Percentiles rank a stretch among this genome's conserved stretches.
Conservation (phyloP, 2,797 vertebrate genomes). For the Epinephelus malabaricus region DNA sequence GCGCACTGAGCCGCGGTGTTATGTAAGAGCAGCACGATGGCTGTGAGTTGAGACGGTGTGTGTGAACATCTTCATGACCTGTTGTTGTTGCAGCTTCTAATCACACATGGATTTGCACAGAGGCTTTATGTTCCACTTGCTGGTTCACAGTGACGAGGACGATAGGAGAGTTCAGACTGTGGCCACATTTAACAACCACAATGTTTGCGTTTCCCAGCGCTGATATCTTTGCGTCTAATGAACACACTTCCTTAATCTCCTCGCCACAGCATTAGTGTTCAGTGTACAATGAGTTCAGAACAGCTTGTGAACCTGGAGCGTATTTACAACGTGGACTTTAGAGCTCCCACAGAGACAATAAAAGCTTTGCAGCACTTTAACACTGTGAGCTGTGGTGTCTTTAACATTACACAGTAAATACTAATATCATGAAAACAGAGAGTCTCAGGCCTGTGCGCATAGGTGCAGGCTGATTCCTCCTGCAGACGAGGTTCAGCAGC, state of each 20-base stretch:
- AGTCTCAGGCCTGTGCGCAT: too few species aligned
- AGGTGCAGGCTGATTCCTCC: not conserved
- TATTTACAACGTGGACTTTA: not conserved
- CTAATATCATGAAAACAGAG: too few species aligned
- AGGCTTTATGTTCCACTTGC: not conserved
- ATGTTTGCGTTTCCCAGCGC: not conserved
- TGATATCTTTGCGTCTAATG: not conserved
- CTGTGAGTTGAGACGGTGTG: not conserved
- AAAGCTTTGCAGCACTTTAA: not conserved
- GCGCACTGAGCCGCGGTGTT: slow-evolving; percentile 6
- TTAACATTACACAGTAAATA: too few species aligned
- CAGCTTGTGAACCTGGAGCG: not conserved
- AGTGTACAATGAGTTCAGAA: not conserved
- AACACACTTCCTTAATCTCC: not conserved
- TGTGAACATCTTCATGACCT: slow-evolving; percentile 16
- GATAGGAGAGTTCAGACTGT: accelerated
- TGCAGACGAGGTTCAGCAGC: not conserved
- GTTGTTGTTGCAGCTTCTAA: slow-evolving; percentile 4
- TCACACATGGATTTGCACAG: slow-evolving; percentile 14
- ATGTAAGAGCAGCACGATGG: slow-evolving; percentile 6
- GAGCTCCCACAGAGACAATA: not conserved
- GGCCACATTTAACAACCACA: not conserved
- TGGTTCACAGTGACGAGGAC: not conserved
- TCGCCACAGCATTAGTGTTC: not conserved
- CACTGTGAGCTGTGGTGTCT: not conserved